Base-by-base conservation (phyloP, 2,888 invertebrate genomes). In the Pyrrhia umbra region DNA sequence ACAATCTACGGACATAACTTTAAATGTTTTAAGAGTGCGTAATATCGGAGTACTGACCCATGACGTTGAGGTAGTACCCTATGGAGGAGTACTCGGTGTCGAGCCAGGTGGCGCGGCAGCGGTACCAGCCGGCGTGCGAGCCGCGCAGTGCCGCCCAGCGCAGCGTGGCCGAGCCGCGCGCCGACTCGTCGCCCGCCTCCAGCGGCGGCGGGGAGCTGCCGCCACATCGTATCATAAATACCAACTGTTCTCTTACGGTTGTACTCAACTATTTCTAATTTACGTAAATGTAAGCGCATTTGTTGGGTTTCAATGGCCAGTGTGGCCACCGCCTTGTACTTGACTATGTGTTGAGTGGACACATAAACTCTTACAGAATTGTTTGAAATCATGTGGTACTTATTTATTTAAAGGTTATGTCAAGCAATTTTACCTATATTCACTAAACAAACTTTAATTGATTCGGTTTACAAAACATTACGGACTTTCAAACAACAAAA, bases 111-210 rank as follows among this genome's bases (percentile, higher is more conserved):
- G 98, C 97, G 55, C 97, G 97, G 93, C 98, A 98, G 89, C 98
- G 97, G 95, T 98, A 98, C 98, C 98, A 98, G 85, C 98, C 98
- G 61, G 97, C 97, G 94, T 98, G 97, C 75, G 97, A 96, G 51
- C 97, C 95, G 55, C 96, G 95, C 86, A 98, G 97, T 80, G 97
- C 96, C 52, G 97, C 96, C 95, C 98, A 98, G 92, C 98, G 98
- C 65, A 98, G 96, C 89, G 97, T 98, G 60, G 98, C 94, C 21
- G 94, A 82, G 6, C 92, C 92, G 3, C 83, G 83, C 18, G 85
- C 79, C 5, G 72, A 79, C 49, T 83, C 88, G 27, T 80, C 86
- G 0, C 84, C 85, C 0, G 79, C 86, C 15, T 87, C 88, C 59
- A 85, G 72, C 0, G 89, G 90, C 0, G 92, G 88, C 1, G 91